Base-by-base conservation (phyloP, 2,888 invertebrate genomes). In the Thyatira batis region DNA sequence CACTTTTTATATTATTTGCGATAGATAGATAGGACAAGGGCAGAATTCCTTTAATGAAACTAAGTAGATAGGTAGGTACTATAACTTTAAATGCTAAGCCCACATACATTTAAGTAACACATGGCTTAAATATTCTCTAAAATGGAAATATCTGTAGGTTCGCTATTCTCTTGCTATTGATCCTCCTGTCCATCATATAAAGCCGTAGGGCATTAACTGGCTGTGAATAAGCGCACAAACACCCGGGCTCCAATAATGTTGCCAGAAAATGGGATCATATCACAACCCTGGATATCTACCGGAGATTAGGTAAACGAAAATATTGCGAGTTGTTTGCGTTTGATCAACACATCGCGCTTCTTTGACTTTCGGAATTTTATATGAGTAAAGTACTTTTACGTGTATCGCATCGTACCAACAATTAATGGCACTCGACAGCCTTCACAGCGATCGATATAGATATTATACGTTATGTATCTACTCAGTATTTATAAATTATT, bases 291-390 rank as follows among this genome's bases (percentile, higher is more conserved):
- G 49, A 59, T 63, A 71, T 73, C 76, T 73, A 78, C 73, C 76
- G 67, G 73, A 82, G 82, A 83, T 83, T 82, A 82, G 73, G 73
- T 79, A 80, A 81, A 82, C 76, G 76, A 82, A 83, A 85, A 85
- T 78, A 80, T 74, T 81, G 69, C 58, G 58, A 63, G 60, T 68
- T 77, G 76, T 82, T 80, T 80, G 73, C 76, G 68, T 78, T 74
- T 73, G 60, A 72, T 75, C 73, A 74, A 69, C 63, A 69, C 67
- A 71, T 70, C 60, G 66, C 60, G 69, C 73, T 77, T 74, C 76
- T 73, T 70, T 69, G 69, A 71, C 69, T 72, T 76, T 73, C 62
- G 66, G 74, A 74, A 76, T 73, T 72, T 72, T 65, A 65, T 58
- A 71, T 73, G 5, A 33, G 27, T 27, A 28, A 30, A 30, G 30